Base-by-base conservation (phyloP, 2,797 vertebrate species). In the Pipistrellus pipistrellus region DNA sequence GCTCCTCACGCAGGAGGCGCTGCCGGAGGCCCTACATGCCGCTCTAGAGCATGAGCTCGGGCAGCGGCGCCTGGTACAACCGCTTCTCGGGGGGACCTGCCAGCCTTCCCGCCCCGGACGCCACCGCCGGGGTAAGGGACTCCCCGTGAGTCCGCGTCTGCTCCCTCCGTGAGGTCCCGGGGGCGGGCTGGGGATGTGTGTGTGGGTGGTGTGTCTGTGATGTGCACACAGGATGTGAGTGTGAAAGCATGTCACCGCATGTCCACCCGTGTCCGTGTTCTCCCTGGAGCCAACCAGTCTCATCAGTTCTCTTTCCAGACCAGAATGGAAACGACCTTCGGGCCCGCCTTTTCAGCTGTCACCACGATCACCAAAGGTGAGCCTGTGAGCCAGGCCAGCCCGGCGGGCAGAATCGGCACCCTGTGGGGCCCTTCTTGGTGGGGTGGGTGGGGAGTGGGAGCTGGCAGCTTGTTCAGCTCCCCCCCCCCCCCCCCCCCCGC, bases 271-370 rank as follows among this genome's bases (percentile, higher is more conserved):
- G 38, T 41, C 44, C 90, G 20, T 12, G 8, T 46, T 38, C 44
- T 88, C n/a, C 8, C 25, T 1, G 3, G 80, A 71, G 48, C 35
- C 25, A 4, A 41, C 51, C 9, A 21, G 71, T 53, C 57, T 77
- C 53, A 27, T 88, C 82, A 82, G 8, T 97, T 90, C 25, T 59
- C 86, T 4, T 97, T 97, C 92, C 97, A 99, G 99, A 98, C 97
- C 92, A 99, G 98, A 97, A 99, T 99, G 99, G 99, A 99, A 97
- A 98, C 98, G 25, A 98, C 98, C 66, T 99, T 99, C 77, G 99
- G 98, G 59, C 98, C 99, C 6, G 97, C 99, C 23, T 99, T 98
- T 95, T 98, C 99, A 6, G 97, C 98, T 5, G 99, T 99, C 64
- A 98, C 98, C 0, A 99, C 98, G 81, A 98, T 99, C 97, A 98